Evolutionary conservation across 2,888 invertebrate species (phyloP), one percentile per base, ranked within the genome.

Genomic region (Stramonita haemastoma): DNA sequence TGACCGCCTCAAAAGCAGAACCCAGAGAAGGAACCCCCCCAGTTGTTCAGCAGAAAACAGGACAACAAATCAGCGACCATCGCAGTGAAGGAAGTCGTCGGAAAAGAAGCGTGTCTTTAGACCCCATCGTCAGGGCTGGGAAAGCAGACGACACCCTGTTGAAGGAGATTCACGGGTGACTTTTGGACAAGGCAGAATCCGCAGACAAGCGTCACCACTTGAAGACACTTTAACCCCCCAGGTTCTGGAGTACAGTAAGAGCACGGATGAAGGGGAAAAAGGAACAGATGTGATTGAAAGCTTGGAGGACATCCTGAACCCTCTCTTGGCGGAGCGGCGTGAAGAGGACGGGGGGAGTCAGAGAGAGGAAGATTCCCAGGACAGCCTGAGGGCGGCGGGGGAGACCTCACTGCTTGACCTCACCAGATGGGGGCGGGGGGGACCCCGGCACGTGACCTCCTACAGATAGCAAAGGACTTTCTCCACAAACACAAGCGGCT

Each of bases 171-270:
- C 29, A 29, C 32, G 66, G 11, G 19, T 66, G 22, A 86, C 5
- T 22, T 66, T 86, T 1, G 60, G 86, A 86, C 29, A 86, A 15
- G 66, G 66, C 56, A 60, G 86, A 29, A 60, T 86, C 60, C 86
- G 60, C 29, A 32, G 86, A 86, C 60, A 32, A 8, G 32, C 26
- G 26, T 36, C 36, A 11, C 81, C 36, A 22, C 81, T 8, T 32
- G n/a, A 11, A 11, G 36, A 13, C 26, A 81, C 34, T n/a, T n/a
- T n/a, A n/a, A n/a, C n/a, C n/a, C n/a, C n/a, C n/a, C n/a, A n/a
- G n/a, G n/a, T n/a, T n/a, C n/a, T n/a, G n/a, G n/a, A n/a, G n/a
- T n/a, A n/a, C n/a, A n/a, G n/a, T n/a, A n/a, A n/a, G n/a, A n/a
- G n/a, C n/a, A n/a, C n/a, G n/a, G n/a, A n/a, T n/a, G n/a, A n/a